Base-by-base conservation (phyloP, 1,140 invertebrate genomes). In the Hyphantria cunea region DNA sequence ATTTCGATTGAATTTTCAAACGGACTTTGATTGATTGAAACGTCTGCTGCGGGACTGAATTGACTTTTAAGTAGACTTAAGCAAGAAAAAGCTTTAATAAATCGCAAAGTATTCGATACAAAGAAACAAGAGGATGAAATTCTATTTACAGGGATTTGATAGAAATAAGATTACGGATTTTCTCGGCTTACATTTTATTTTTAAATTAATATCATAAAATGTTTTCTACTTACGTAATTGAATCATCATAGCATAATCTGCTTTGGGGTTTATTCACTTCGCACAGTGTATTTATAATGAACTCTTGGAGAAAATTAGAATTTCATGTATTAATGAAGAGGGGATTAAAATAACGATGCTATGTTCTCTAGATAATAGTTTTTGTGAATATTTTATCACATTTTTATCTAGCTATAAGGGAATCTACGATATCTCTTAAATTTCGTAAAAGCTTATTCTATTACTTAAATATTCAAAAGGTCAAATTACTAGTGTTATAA, bases 1-100 rank as follows among this genome's bases (percentile, higher is more conserved):
- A 78, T 80, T 84, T 66, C 68, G 71, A 86, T 77, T 77, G 82
- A 86, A 86, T 85, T 82, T 84, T 82, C 82, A 86, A 86, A 80
- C 72, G 71, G 71, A 72, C 74, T 72, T 67, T 83, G 81, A 86
- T 83, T 86, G 84, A 89, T 86, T 80, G 84, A 77, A 84, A 75
- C 75, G 80, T 79, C 64, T 77, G 72, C 70, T 66, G 52, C 44
- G 70, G 51, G 72, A 64, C 76, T 58, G 76, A 71, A 86, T 85
- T 81, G 82, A 80, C 79, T 84, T 81, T 86, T 80, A 86, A 88
- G 79, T 78, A 81, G 74, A 84, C 74, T 80, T 72, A 75, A 80
- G 68, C 44, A 68, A 78, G 73, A 74, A 80, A 80, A 81, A 73
- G 69, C 74, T 77, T 76, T 83, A 80, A 84, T 84, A 84, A 86